Base-by-base conservation (phyloP, 2,888 invertebrate species). In the Malacosoma neustria region DNA sequence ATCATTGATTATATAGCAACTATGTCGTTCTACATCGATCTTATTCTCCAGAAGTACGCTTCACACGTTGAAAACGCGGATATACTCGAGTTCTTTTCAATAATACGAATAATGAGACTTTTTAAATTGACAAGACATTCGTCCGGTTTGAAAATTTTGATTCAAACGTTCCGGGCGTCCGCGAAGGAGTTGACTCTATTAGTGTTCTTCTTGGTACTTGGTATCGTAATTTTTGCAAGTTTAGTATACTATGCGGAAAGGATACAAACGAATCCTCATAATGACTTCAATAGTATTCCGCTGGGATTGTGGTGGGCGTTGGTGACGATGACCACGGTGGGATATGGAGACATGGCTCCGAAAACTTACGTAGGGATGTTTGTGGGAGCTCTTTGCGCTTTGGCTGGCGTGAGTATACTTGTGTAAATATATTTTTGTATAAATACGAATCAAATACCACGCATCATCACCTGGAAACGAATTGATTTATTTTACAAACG, bases 1-100 rank as follows among this genome's bases (percentile, higher is more conserved):
- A 93, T 99, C 77, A 99, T 99, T 85, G 99, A 99, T 85, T 97
- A 98, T 85, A 96, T 99, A 58, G 99, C 99, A 47, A 99, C 99
- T 30, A 90, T 98, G 77, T 98, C 97, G 73, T 99, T 99, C 89
- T 99, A 99, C 89, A 93, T 97, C 76, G 97, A 98, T 81, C 88
- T 97, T 68, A 90, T 92, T 58, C 89, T 97, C 51, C 94, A 96
- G 68, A 93, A 92, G 71, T 95, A 96, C 79, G 95, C 96, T 39
- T 93, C 95, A 34, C 94, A 96, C 69, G 87, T 97, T 51, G 96
- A 96, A 87, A 97, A 97, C 81, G 96, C 96, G 30, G 97, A 97
- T 66, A 97, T 98, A 54, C 89, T 98, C 66, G 98, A 98, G 87
- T 98, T 98, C 88, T 97, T 98, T 88, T 95, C 94, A 62, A 98